Base-by-base conservation (phyloP, 2,888 invertebrate species). In the Steromphala cineraria region DNA sequence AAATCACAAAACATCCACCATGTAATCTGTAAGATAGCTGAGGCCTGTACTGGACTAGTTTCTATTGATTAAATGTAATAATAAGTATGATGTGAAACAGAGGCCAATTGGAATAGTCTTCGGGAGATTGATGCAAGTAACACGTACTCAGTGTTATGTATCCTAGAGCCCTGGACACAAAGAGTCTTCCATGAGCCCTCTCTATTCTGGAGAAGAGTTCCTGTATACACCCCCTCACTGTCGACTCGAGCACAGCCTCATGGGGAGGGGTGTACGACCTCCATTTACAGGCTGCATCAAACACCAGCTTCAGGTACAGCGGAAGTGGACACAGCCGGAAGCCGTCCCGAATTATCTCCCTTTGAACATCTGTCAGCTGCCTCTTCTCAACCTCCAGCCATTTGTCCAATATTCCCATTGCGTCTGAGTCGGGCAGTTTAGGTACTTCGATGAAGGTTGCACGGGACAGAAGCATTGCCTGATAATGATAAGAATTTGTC, bases 201-300 rank as follows among this genome's bases (percentile, higher is more conserved):
- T 91, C 92, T 24, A 91, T 67, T 24, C 88, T 76, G n/a, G 85
- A 75, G 76, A 90, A 90, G 79, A 91, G 78, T 8, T 75, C 80
- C 74, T 87, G 86, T 36, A 91, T 91, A 46, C 86, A 86, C 8
- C 84, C 85, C 74, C 88, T 79, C 7, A 91, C 86, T 1, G 89
- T 89, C 10, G 78, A 40, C 76, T 91, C 82, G 1, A 91, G 80
- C 4, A 85, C 83, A 0, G 87, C 87, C 7, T 78, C 56, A 13
- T 81, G 82, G 15, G 80, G 80, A 0, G 84, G 76, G 8, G 88
- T 84, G 81, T 87, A 92, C 15, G 91, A 91, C 28, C 86, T 88
- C 92, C 92, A 92, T 31, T 86, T 80, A 21, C 85, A 85, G 0
- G 92, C 90, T 46, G 89, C 89, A 78, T 91, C 91, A 79, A 91